These are phyloP conservation scores for Cnemophilus loriae DNA, from an alignment of 2,113 vertebrate species.

Conservation along the genomic window DNA sequence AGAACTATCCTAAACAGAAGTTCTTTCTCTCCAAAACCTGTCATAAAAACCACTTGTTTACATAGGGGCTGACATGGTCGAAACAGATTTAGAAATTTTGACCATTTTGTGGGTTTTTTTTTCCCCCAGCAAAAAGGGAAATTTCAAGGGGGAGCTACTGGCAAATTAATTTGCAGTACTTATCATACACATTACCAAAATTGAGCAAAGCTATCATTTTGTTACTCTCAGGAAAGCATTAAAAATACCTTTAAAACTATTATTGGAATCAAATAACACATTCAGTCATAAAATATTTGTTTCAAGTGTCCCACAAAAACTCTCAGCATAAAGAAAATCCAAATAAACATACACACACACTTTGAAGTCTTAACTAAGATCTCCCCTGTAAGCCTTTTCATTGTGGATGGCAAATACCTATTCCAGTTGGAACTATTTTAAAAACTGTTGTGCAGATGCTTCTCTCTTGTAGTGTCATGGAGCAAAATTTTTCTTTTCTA, in stretches of 20 bases:
- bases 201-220: neutral
- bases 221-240: neutral
- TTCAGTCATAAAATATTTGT: neutral
- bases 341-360: neutral
- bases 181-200: neutral
- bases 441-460: neutral
- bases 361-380: neutral
- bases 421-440: neutral
- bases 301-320: neutral
- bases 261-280: neutral
- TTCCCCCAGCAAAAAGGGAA: neutral
- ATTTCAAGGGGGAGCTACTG: neutral
- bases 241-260: neutral
- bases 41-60: accelerated
- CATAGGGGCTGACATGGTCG: neutral
- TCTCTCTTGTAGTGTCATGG: neutral
- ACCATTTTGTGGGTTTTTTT: neutral
- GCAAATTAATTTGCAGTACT: neutral
- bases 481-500: neutral
- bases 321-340: neutral
- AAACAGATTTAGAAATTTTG: neutral
- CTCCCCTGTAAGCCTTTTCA: neutral
- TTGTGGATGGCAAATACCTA: neutral
- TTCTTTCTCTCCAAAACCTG: neutral
- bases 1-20: neutral